Percentiles rank a stretch among this genome's conserved stretches.
phyloP scores from a whole-genome alignment of 2,113 vertebrate species.

The Vulpes vulpes region DNA sequence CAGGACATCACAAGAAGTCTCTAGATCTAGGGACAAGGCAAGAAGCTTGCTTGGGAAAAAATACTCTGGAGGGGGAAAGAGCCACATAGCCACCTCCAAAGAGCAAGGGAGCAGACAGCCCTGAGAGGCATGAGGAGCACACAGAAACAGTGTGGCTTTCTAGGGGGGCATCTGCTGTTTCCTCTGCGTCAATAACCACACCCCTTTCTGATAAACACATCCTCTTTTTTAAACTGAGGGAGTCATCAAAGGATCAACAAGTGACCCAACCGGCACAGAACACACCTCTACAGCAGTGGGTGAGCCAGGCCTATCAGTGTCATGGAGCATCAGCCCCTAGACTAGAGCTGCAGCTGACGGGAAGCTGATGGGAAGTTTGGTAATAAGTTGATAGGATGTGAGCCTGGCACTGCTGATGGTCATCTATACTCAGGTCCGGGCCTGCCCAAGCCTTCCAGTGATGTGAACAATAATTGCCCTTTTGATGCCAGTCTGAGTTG shows the following conservation, averaged over 20 bases:
- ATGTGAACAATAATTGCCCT: neutral
- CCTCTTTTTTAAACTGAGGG: neutral
- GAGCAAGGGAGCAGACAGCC: neutral
- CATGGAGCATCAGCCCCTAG: neutral
- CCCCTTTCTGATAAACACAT: neutral
- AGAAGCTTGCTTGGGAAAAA: neutral
- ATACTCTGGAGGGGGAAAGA: neutral
- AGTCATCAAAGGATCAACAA: neutral
- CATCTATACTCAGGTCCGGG: neutral
- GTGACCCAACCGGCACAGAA: neutral
- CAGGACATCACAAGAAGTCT: neutral
- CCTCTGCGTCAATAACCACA: neutral
- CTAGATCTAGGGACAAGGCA: neutral
- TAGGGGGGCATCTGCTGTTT: neutral
- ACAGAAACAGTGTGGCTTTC: neutral
- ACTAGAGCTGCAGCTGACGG: neutral
- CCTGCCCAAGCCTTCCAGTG: neutral
- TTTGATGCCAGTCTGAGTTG: neutral
- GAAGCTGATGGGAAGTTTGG: neutral
- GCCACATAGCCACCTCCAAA: neutral
- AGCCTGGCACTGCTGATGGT: neutral
- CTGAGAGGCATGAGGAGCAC: neutral
- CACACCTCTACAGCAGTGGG: neutral
- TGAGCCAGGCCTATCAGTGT: neutral
- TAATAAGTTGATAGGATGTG: neutral